phyloP scores from a whole-genome alignment of 2,797 vertebrate genomes.

The Anableps anableps region DNA sequence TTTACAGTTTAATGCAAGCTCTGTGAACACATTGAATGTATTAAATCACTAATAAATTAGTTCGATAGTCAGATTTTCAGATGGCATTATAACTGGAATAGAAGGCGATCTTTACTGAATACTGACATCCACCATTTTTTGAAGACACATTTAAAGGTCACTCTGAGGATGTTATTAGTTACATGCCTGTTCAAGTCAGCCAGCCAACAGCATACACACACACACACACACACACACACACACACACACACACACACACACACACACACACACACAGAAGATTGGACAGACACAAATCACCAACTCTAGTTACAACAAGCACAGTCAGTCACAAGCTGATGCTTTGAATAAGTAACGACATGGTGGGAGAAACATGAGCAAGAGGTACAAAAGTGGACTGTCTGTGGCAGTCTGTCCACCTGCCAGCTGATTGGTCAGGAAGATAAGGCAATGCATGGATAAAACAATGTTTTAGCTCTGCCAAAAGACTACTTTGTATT shows the following conservation, averaged over 20 bases:
- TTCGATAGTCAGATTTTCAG: neutral
- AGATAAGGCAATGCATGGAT: conserved; percentile 7
- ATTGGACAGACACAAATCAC: conserved; percentile 31
- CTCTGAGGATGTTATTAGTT: conserved; percentile 25
- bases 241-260: neutral
- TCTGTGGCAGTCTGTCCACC: conserved; percentile 13
- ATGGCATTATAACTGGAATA: neutral
- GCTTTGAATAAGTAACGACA: conserved; percentile 77
- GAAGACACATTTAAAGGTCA: conserved; percentile 6
- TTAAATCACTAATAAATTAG: neutral
- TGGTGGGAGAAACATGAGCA: conserved; percentile 67
- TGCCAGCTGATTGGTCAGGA: conserved; percentile 6
- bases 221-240: neutral
- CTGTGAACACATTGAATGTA: neutral
- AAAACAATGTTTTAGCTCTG: conserved; percentile 5
- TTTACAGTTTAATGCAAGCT: neutral
- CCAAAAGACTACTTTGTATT: neutral
- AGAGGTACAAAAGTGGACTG: conserved; percentile 47
- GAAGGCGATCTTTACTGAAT: too few relatives aligned
- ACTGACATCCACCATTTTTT: neutral
- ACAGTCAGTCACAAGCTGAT: conserved; percentile 48
- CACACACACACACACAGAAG: neutral
- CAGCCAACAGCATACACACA: conserved; percentile 5
- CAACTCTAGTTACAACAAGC: conserved; percentile 71
- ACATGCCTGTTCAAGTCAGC: conserved; percentile 19